Conservation (phyloP, 2,113 vertebrate genomes). For the Crotalus tigris region DNA sequence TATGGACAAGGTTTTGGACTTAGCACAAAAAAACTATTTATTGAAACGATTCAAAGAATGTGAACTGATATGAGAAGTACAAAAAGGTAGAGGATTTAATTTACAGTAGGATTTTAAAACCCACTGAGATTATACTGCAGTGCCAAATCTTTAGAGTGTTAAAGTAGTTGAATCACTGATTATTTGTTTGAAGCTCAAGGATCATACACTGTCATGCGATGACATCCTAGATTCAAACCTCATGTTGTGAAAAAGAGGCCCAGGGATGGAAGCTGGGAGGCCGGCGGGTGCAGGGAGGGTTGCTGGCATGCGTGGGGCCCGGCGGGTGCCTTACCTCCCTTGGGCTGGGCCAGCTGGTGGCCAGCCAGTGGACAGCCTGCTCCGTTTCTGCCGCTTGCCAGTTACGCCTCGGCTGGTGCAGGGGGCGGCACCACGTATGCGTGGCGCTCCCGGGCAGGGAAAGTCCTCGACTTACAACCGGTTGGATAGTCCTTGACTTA, state of each 20-base stretch:
- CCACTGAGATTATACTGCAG: not conserved
- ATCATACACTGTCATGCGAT: not conserved
- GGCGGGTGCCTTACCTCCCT: too few species aligned
- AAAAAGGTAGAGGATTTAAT: not conserved
- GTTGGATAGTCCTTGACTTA: too few species aligned
- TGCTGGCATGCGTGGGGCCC: too few species aligned
- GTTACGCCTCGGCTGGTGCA: too few species aligned
- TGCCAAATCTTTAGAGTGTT: not conserved
- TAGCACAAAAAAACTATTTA: constrained; percentile 32
- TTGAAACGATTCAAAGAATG: constrained; percentile 18
- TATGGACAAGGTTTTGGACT: constrained; percentile 32
- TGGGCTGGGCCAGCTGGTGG: too few species aligned
- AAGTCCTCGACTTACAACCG: too few species aligned
- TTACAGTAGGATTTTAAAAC: not conserved
- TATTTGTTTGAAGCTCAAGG: not conserved
- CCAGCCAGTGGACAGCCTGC: too few species aligned
- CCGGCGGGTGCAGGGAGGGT: too few species aligned
- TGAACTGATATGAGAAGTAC: not conserved
- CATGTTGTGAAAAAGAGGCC: not conserved
- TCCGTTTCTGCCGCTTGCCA: too few species aligned
- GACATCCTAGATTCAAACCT: not conserved
- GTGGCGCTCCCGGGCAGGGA: too few species aligned
- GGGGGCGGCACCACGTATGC: too few species aligned
- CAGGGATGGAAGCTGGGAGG: too few species aligned
- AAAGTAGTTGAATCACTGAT: not conserved